Evolutionary conservation across 37 sponge, comb jelly and placozoan species (phyloP).

Genomic region (Oopsacas minuta): DNA sequence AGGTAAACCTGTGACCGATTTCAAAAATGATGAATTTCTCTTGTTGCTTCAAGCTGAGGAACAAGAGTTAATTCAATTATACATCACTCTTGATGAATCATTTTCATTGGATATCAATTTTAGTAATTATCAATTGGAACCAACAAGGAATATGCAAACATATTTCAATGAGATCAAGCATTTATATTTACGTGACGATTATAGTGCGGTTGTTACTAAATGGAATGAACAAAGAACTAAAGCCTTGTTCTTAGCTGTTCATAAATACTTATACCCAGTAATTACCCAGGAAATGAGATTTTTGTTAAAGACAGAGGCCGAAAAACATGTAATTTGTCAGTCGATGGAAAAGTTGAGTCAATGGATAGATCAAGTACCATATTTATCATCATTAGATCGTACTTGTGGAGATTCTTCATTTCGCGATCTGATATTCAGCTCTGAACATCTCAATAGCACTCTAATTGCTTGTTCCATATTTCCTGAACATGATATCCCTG

Average conservation of each 20-base stretch:
- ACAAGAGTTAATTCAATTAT: constrained; percentile 52
- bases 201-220: constrained; percentile 67
- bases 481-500: not conserved
- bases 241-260: constrained; percentile 59
- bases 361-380: not conserved
- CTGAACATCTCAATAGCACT: not conserved
- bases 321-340: constrained; percentile 44
- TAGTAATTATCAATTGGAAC: no score
- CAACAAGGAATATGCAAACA: constrained; percentile 18
- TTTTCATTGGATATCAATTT: no score
- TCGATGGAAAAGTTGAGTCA: not conserved
- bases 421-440: not conserved
- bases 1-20: constrained; percentile 73
- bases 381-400: not conserved
- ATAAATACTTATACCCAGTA: constrained; percentile 72
- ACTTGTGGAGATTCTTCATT: not conserved
- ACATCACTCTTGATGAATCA: constrained; percentile 41
- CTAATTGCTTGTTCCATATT: not conserved
- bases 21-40: constrained; percentile 80
- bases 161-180: constrained; percentile 79
- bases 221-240: constrained; percentile 90
- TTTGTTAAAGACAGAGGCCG: constrained; percentile 64
- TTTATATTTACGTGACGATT: constrained; percentile 82
- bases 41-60: constrained; percentile 61
- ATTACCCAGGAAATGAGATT: constrained; percentile 66